Evolutionary conservation across 1,140 invertebrate species (phyloP), one percentile per base, ranked within the genome.

Genomic region (Melanaphis sacchari): DNA sequence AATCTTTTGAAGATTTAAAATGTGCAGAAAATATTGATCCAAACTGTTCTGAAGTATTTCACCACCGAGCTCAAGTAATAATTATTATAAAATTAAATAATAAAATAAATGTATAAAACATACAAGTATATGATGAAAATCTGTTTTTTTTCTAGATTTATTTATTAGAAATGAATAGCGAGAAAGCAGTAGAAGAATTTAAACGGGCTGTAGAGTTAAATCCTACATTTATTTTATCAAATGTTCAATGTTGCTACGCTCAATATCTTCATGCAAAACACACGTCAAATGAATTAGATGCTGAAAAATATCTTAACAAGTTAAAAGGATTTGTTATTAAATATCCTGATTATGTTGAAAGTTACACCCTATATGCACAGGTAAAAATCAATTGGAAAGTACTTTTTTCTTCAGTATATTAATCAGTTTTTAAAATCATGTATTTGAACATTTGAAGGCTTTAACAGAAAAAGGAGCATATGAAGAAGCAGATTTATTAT

Each of bases 221-320:
- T 95, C 97, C 98, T 24, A 95, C 97, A 93, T 98, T 98, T 95
- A 96, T 97, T 22, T 97, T 98, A 94, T 97, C 98, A 36, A 97
- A 96, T 95, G 97, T 98, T 82, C 98, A 99, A 95, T 98, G 98
- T 95, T 97, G 97, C 94, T 98, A 98, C 95, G 99, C 98, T 95
- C 96, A 97, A 94, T 96, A 96, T 95, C 96, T 96, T 8, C 94
- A 96, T 49, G 94, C 95, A 38, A 95, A 95, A 4, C 95, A 96
- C 95, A 96, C 97, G 95, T 59, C 90, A 21, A 82, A 81, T 43
- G 91, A 85, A 24, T 84, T 85, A 46, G 87, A 91, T 24, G 84
- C 89, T 22, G 95, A 96, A 94, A 94, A 94, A 94, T 96, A 96
- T 1, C 96, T 98, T 94, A 95, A 96, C 94, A 96, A 96, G 54